Base-by-base conservation (phyloP, 1,140 invertebrate genomes). In the Diorhabda sublineata region DNA sequence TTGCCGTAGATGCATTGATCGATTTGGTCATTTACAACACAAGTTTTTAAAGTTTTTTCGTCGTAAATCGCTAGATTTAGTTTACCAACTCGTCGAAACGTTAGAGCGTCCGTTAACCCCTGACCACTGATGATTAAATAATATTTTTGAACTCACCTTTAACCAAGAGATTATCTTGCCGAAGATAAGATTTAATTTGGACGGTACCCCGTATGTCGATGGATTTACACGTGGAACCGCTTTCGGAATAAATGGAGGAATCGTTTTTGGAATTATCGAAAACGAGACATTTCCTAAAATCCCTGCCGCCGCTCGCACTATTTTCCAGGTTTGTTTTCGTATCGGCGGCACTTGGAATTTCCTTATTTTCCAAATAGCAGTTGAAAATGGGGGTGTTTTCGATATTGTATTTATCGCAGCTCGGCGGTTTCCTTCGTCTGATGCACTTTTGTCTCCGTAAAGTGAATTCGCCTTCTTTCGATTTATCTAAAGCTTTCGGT, bases 391-490 rank as follows among this genome's bases (percentile, higher is more conserved):
- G 66, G 5, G 64, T 67, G 45, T 59, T 64, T 47, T 70, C 68
- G 4, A 72, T 41, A 68, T 75, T 75, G 26, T 43, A 26, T 60
- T 67, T 75, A 58, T 61, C 72, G 60, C 57, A 64, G 66, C 64
- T 72, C n/a, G 52, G 68, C 66, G n/a, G 63, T 60, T 68, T 74
- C 41, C 73, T 73, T 6, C 79, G 68, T 5, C 78, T 61, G 8
- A 81, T 73, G 68, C 80, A 79, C 58, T 75, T 75, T 66, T 81
- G 80, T 26, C 80, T 73, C 69, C 76, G 79, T 26, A 81, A 68
- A 5, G 73, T 75, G 61, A 75, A 77, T 43, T 69, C 61, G 43
- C 70, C 67, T 41, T 69, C 57, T 44, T 62, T 61, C 9, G 62
- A 70, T 7, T 72, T 62, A 11, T 76, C 72, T 26, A 71, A 11